Base-by-base conservation (phyloP, 2,888 invertebrate species). In the Drosophila sordidula region DNA sequence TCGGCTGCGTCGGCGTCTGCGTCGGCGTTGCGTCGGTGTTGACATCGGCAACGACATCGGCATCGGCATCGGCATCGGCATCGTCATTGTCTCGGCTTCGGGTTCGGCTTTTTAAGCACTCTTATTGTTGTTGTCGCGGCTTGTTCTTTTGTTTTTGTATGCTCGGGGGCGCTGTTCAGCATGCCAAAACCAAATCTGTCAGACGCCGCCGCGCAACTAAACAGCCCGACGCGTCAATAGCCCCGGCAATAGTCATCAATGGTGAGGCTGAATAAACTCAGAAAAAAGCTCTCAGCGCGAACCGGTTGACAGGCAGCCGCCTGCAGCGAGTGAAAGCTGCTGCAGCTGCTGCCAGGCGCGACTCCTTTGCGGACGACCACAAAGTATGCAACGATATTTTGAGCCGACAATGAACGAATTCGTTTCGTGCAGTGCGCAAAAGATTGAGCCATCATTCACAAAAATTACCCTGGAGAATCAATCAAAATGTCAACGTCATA, bases 401-500 rank as follows among this genome's bases (percentile, higher is more conserved):
- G 22, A 16, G 25, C 54, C 3, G 6, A 29, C 8, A 14, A 2
- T 14, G 8, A 8, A 11, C 29, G 18, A 11, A 2, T 9, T 2
- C 41, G 8, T n/a, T 11, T 38, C 11, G 78, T 45, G 78, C 66
- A 47, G 74, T 77, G 74, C 22, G 73, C 78, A 77, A 77, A 64
- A 72, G 14, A 16, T 14, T 56, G 22, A 64, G 34, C 42, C 55
- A 39, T 59, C 41, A 61, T 32, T 44, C 75, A 75, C n/a, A 68
- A 70, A 71, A 67, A 69, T 80, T 64, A 70, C 70, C 62, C 66
- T 70, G 54, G 38, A 58, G 16, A 52, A 78, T 79, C 74, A 79
- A 86, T 82, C 88, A 80, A 70, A 50, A 9, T 38, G 71, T 59
- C 75, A 78, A 50, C 12, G 25, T 44, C 68, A 68, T 81, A 85